These are phyloP conservation scores for Borostomias antarcticus DNA, from an alignment of 2,797 vertebrate species.

Conservation along the genomic window DNA sequence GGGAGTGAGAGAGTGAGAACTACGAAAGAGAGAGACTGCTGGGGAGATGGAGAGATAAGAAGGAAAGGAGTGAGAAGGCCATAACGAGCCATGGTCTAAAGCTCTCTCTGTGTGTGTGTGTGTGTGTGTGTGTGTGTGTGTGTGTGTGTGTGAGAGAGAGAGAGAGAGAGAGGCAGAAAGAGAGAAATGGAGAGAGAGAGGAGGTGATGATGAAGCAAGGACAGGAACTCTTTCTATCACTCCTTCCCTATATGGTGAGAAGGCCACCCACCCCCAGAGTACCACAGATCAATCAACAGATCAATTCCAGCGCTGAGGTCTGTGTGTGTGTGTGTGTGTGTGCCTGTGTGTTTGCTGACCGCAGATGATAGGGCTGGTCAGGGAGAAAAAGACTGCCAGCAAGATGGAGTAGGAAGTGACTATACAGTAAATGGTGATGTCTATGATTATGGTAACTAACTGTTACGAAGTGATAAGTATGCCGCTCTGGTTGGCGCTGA, in stretches of 20 bases:
- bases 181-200: slow-evolving; percentile 3
- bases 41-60: not conserved
- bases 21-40: not conserved
- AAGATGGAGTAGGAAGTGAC: not conserved
- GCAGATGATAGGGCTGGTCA: not conserved
- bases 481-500: not conserved
- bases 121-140: not conserved
- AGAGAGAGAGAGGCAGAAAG: not conserved
- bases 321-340: slow-evolving; percentile 12
- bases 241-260: slow-evolving; percentile 19
- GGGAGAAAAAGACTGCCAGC: not conserved
- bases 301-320: slow-evolving; percentile 20
- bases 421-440: not conserved
- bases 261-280: slow-evolving; percentile 1
- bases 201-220: not conserved
- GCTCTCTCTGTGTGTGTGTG: slow-evolving; percentile 8
- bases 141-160: not conserved
- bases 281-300: slow-evolving; percentile 36
- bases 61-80: not conserved
- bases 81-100: slow-evolving; percentile 11
- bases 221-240: not conserved
- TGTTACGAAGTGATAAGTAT: not conserved
- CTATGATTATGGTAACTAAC: not conserved
- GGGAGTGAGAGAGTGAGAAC: slow-evolving; percentile 3
- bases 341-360: not conserved